Conservation (phyloP, 2,888 invertebrate genomes). For the Agrotis clavis region DNA sequence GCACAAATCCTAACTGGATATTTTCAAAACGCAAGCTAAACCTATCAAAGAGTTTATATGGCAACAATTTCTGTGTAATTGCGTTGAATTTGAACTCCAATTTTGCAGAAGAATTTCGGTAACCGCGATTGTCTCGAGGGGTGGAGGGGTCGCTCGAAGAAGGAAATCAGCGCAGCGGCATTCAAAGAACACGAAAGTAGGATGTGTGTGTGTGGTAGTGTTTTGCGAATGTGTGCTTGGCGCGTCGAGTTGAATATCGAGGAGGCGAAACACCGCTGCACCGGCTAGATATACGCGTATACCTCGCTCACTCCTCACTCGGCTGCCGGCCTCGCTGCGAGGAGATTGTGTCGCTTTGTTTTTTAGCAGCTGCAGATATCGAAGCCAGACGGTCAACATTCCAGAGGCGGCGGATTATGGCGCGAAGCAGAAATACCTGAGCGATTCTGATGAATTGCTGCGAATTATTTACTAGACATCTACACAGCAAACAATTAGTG, state of each 20-base stretch:
- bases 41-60: constrained; percentile 30
- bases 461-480: constrained; percentile 80
- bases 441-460: constrained; percentile 86
- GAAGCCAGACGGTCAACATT: constrained; percentile 87
- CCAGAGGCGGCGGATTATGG: constrained; percentile 85
- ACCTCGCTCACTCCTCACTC: constrained; percentile 69
- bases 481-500: constrained; percentile 62
- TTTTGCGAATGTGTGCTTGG: constrained; percentile 75
- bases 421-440: constrained; percentile 88
- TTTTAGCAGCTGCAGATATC: constrained; percentile 76
- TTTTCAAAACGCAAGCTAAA: constrained; percentile 53
- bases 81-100: constrained; percentile 41
- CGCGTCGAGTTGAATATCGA: constrained; percentile 73
- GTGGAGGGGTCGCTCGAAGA: constrained; percentile 79
- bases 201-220: constrained; percentile 77
- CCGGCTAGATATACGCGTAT: constrained; percentile 57
- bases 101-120: constrained; percentile 55
- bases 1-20: constrained; percentile 66
- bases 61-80: constrained; percentile 26
- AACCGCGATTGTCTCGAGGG: constrained; percentile 73
- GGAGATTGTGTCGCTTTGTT: constrained; percentile 75
- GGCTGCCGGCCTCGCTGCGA: constrained; percentile 72
- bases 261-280: constrained; percentile 66
- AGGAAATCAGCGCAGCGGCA: constrained; percentile 86
- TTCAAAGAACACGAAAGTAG: constrained; percentile 76